These are phyloP conservation scores for Pyrrhosoma nymphula DNA, from an alignment of 2,888 invertebrate genomes.

Conservation along the genomic window DNA sequence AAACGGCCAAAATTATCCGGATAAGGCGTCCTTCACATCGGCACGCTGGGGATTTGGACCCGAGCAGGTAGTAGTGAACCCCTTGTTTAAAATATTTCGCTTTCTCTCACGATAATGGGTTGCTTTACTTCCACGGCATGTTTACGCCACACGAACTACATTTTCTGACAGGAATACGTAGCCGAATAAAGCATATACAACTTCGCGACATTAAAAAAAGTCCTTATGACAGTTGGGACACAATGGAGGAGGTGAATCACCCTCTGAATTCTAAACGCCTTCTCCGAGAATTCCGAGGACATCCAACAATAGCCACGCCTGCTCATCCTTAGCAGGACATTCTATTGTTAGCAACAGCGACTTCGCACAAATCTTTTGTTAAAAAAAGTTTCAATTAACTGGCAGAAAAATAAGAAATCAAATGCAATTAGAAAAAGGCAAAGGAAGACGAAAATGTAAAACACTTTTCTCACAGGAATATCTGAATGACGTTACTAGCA, in stretches of 20 bases:
- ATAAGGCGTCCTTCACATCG: not conserved
- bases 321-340: not conserved
- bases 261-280: not conserved
- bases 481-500: too few relatives aligned
- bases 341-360: not conserved
- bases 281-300: not conserved
- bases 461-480: too few relatives aligned
- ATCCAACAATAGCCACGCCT: not conserved
- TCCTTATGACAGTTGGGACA: not conserved
- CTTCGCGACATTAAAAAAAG: not conserved
- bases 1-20: not conserved
- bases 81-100: not conserved
- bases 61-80: not conserved
- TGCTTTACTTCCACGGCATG: not conserved
- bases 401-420: too few relatives aligned
- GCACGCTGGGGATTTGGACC: not conserved
- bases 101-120: not conserved
- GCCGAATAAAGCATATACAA: not conserved
- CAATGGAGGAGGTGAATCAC: not conserved
- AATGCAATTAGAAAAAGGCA: too few relatives aligned
- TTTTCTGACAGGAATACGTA: not conserved
- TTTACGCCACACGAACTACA: not conserved
- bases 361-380: not conserved
- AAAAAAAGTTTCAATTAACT: too few relatives aligned
- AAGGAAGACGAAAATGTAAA: too few relatives aligned